Evolutionary conservation across 1,140 invertebrate species (phyloP).

Genomic region (Globodera ellingtonae): DNA sequence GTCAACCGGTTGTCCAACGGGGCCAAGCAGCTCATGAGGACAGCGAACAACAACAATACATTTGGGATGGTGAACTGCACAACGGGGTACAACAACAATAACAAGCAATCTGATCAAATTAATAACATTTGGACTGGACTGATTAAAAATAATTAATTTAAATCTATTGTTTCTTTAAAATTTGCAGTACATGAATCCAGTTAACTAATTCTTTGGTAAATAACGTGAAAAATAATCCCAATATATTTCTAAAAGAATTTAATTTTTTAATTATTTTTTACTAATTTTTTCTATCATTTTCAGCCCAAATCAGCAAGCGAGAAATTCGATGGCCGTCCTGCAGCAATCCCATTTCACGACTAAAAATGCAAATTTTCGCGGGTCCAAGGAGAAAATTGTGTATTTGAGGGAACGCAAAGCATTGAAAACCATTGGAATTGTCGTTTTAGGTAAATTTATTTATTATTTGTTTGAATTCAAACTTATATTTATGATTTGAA

Average conservation of each 20-base stretch:
- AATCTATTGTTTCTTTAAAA: too few species aligned
- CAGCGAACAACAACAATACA: background rate
- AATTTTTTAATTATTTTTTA: too few species aligned
- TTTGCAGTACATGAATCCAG: too few species aligned
- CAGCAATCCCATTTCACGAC: slow-evolving; percentile 13
- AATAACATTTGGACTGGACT: too few species aligned
- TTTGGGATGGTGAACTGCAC: background rate
- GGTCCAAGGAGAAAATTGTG: slow-evolving; percentile 65
- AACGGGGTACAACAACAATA: background rate
- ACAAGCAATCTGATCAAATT: background rate
- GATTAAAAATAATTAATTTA: too few species aligned
- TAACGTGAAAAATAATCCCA: too few species aligned
- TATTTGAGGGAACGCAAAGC: slow-evolving; percentile 68
- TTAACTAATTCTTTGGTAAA: too few species aligned
- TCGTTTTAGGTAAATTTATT: slow-evolving; percentile 65
- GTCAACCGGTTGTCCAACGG: slow-evolving; percentile 10
- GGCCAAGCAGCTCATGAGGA: background rate
- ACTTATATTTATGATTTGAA: background rate
- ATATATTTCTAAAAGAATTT: too few species aligned
- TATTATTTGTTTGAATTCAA: slow-evolving; percentile 10
- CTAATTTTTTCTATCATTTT: background rate
- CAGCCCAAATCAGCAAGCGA: background rate
- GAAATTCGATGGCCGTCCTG: background rate
- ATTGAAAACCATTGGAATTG: slow-evolving; percentile 69
- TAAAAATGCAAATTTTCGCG: slow-evolving; percentile 49